Percentiles rank a stretch among this genome's conserved stretches.
Evolutionary conservation across 1,140 invertebrate species (phyloP).

Genomic region (Drosophila lini): DNA sequence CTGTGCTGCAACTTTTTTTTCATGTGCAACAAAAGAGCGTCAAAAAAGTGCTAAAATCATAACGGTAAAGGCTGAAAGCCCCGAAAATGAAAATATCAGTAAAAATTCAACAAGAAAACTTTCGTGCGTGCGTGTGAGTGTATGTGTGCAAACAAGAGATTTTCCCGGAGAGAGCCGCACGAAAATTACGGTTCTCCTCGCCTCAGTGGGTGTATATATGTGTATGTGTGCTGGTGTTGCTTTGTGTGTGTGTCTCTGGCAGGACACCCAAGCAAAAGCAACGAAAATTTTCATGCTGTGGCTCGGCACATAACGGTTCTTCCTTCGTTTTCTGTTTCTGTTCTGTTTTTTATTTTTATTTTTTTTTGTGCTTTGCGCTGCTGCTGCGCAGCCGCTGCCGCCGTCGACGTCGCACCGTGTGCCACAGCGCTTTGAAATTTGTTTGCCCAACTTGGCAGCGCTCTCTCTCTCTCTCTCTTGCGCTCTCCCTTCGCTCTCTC

Average conservation of each 20-base stretch:
- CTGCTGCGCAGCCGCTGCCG: conserved; percentile 69
- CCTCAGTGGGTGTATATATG: conserved; percentile 21
- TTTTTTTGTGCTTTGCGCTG: conserved; percentile 35
- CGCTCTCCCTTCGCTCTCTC: not conserved
- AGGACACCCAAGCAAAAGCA: conserved; percentile 68
- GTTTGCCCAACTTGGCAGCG: conserved; percentile 23
- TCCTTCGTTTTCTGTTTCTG: conserved; percentile 33
- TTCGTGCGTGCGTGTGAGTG: conserved; percentile 42
- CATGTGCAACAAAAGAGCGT: conserved; percentile 28
- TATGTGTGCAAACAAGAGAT: conserved; percentile 70
- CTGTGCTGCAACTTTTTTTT: conserved; percentile 27
- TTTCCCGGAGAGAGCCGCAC: conserved; percentile 69
- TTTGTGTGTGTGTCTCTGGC: conserved; percentile 33
- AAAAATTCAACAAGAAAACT: conserved; percentile 72
- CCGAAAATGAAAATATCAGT: conserved; percentile 66
- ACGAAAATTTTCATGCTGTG: conserved; percentile 70
- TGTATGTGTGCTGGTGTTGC: conserved; percentile 16
- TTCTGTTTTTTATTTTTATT: conserved; percentile 13
- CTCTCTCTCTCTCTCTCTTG: not conserved
- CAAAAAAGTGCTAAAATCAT: conserved; percentile 30
- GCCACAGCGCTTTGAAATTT: conserved; percentile 34
- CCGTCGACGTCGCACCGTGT: conserved; percentile 46
- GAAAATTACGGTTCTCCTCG: conserved; percentile 66
- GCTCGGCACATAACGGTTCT: conserved; percentile 45
- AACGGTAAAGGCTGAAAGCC: conserved; percentile 30